Percentiles rank a stretch among this genome's conserved stretches.
These are phyloP conservation scores for Brachionus angularis DNA, from an alignment of 1,140 invertebrate species.

Conservation along the genomic window DNA sequence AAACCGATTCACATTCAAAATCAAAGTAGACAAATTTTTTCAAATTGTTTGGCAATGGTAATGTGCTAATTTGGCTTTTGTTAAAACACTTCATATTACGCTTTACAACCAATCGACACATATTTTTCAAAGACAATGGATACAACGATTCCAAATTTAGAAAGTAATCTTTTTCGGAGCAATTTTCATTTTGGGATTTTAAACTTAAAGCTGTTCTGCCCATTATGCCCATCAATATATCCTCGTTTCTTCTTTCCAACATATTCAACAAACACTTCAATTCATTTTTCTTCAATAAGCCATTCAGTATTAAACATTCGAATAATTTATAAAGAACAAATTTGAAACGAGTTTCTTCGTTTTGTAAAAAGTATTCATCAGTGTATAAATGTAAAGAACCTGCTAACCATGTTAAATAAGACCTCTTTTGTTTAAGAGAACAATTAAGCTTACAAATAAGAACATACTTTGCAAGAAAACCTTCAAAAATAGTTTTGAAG, in stretches of 20 bases:
- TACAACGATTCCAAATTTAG: not conserved
- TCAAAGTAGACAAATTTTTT: conserved; percentile 13
- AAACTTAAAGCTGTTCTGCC: not conserved
- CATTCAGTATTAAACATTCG: conserved; percentile 6
- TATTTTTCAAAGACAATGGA: conserved; percentile 1
- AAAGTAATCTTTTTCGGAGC: not conserved
- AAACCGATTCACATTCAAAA: not conserved
- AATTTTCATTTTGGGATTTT: not conserved
- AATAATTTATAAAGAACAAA: not conserved
- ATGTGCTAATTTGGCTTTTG: not conserved
- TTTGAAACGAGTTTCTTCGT: conserved; percentile 2
- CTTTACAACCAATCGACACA: not conserved
- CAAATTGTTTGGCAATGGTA: not conserved
- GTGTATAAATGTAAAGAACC: conserved; percentile 20
- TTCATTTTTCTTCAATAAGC: not conserved
- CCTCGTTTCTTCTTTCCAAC: not conserved
- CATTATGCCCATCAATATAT: not conserved
- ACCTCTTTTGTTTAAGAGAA: not conserved
- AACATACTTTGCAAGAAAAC: not conserved
- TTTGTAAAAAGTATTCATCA: conserved; percentile 26
- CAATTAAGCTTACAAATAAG: conserved; percentile 1
- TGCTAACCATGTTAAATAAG: conserved; percentile 24
- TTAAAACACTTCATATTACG: not conserved
- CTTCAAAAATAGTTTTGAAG: not conserved
- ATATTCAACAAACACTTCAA: conserved; percentile 3